Evolutionary conservation across 2,888 invertebrate species (phyloP).

Genomic region (Nomada ferruginata): DNA sequence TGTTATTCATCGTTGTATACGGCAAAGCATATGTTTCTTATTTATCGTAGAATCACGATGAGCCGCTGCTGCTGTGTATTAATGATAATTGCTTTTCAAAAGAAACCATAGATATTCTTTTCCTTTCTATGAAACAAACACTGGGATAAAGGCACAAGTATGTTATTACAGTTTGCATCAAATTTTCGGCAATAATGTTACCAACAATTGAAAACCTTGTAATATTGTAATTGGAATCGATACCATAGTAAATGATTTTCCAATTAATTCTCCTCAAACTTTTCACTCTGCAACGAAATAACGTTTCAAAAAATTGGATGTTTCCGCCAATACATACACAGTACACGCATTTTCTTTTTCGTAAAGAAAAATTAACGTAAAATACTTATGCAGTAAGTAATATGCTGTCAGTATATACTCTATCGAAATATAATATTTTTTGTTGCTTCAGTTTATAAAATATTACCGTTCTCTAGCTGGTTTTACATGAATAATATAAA

Average conservation of each 20-base stretch:
- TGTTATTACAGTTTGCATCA: conserved; percentile 28
- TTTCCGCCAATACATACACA: conserved; percentile 35
- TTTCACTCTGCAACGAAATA: neutral
- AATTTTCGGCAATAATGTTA: conserved; percentile 16
- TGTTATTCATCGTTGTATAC: conserved; percentile 67
- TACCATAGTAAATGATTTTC: neutral
- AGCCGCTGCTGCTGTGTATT: conserved; percentile 42
- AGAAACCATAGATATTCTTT: conserved; percentile 24
- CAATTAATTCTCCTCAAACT: neutral
- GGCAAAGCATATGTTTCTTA: conserved; percentile 60
- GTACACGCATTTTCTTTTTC: conserved; percentile 2
- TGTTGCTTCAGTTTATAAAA: conserved; percentile 1
- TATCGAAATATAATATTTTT: neutral
- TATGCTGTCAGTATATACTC: conserved; percentile 33
- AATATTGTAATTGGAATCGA: neutral
- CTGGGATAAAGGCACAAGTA: conserved; percentile 73
- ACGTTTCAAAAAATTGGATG: conserved; percentile 23
- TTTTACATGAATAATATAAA: neutral
- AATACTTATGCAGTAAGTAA: conserved; percentile 7
- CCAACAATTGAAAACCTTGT: neutral
- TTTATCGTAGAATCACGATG: conserved; percentile 44
- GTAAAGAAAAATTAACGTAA: conserved; percentile 28
- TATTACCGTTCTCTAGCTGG: neutral
- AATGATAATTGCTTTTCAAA: conserved; percentile 26
- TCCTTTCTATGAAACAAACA: conserved; percentile 71